Base-by-base conservation (phyloP, 2,888 invertebrate species). In the Zaprionus obscuricornis region DNA sequence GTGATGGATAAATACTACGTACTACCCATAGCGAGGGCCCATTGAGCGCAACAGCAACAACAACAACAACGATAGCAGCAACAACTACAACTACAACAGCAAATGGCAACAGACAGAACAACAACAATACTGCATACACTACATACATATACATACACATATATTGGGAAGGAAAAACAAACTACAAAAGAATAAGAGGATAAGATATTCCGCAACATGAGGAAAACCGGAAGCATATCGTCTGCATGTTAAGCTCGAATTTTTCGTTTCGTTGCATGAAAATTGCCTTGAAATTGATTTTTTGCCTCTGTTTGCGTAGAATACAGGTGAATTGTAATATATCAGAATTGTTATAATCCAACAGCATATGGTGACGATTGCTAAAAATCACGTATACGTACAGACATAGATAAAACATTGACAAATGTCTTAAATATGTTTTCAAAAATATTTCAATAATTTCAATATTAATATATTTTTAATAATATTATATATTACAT, bases 1-100 rank as follows among this genome's bases (percentile, higher is more conserved):
- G 81, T 86, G 81, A 82, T 82, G 81, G 87, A 82, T 82, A 82
- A 82, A 82, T 82, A 86, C 81, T 70, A 70, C 77, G 83, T 43
- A 56, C 56, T 22, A 14, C 62, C n/a, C 58, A 45, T 36, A 45
- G 43, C 54, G 54, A 57, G 43, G 47, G 52, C 68, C 60, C 69
- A 50, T 27, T 46, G 74, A 46, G 62, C 54, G 37, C 36, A 29
- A 10, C 20, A 37, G 22, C 37, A 40, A 14, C 4, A 36, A 36
- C 6, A 26, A 40, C 16, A 24, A 18, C 37, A 17, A 24, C 55
- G 27, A 16, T 24, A 39, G 22, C 55, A 14, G 47, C 31, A 10
- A 0, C 24, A 34, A 17, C 16, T 34, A 18, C 7, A 34, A 17
- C 34, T 34, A 17, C 43, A 37, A 46, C 36, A 47, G 26, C 36